Evolutionary conservation across 1,140 invertebrate genomes (phyloP).

Genomic region (Monomorium pharaonis): DNA sequence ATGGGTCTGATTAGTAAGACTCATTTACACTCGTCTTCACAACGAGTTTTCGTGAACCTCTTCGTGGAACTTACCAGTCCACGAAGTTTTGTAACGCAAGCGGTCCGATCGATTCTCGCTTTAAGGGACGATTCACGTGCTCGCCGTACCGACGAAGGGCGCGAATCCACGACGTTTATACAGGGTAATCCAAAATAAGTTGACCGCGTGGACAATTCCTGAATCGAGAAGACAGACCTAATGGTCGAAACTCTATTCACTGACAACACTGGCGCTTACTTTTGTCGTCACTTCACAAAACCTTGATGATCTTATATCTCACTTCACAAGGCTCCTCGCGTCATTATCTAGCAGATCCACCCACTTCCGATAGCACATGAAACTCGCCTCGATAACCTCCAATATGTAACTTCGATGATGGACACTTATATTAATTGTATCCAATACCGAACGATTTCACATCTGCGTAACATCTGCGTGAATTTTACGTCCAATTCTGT

Average conservation of each 20-base stretch:
- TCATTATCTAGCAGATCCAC: slow-evolving; percentile 4
- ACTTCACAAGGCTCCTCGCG: slow-evolving; percentile 33
- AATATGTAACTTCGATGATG: slow-evolving; percentile 13
- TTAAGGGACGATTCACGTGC: slow-evolving; percentile 69
- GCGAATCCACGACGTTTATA: slow-evolving; percentile 63
- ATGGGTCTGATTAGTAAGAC: slow-evolving; percentile 19
- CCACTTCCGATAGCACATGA: background rate
- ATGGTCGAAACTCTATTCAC: slow-evolving; percentile 23
- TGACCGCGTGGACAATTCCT: slow-evolving; percentile 1
- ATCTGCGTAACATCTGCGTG: slow-evolving; percentile 18
- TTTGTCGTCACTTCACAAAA: slow-evolving; percentile 38
- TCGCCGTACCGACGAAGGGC: slow-evolving; percentile 64
- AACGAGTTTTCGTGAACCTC: background rate
- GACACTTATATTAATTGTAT: slow-evolving; percentile 15
- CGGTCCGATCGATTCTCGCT: slow-evolving; percentile 65
- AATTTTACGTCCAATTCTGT: background rate
- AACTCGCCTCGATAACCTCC: background rate
- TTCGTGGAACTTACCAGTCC: slow-evolving; percentile 65
- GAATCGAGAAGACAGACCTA: background rate
- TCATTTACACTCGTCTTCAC: slow-evolving; percentile 4
- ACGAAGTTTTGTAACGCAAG: slow-evolving; percentile 58
- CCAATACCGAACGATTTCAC: background rate
- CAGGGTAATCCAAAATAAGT: slow-evolving; percentile 63
- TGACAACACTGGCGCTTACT: slow-evolving; percentile 30
- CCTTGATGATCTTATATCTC: background rate